phyloP scores from a whole-genome alignment of 2,113 vertebrate genomes.

The Osmerus mordax region DNA sequence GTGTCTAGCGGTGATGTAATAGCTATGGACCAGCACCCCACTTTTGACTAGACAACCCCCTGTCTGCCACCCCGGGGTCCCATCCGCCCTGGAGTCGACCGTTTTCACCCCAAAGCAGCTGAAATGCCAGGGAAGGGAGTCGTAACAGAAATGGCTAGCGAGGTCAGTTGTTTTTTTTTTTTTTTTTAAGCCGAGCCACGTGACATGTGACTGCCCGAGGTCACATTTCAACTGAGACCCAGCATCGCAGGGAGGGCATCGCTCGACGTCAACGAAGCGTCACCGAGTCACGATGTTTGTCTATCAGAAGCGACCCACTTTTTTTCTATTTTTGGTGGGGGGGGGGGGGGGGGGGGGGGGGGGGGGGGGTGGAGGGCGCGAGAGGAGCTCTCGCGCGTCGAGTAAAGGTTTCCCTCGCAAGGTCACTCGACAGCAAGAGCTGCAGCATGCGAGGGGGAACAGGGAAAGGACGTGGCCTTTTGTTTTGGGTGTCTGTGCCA shows the following conservation, averaged over 20 bases:
- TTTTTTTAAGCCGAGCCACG: not conserved
- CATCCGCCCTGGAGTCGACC: not conserved
- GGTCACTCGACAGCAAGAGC: conserved; percentile 19
- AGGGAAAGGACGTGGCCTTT: conserved; percentile 9
- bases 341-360: conserved; percentile 10
- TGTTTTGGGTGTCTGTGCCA: not conserved
- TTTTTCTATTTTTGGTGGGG: conserved; percentile 21
- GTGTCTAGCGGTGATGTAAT: too few relatives aligned
- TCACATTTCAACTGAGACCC: conserved; percentile 43
- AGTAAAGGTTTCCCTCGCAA: conserved; percentile 30
- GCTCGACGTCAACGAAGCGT: conserved; percentile 7
- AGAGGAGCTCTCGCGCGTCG: conserved; percentile 12
- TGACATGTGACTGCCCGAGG: conserved; percentile 25
- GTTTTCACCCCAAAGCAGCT: not conserved
- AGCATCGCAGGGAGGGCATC: conserved; percentile 20
- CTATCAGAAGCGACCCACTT: conserved; percentile 22
- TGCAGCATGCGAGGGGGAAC: not conserved
- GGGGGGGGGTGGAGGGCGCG: not conserved
- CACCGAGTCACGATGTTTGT: conserved; percentile 27
- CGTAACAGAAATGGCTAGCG: conserved; percentile 32
- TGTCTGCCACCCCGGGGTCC: too few relatives aligned
- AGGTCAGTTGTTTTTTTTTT: conserved; percentile 5
- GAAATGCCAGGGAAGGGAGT: conserved; percentile 27
- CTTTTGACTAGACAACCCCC: too few relatives aligned
- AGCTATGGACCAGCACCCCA: too few relatives aligned